A percentile compares a stretch with the other conserved stretches of the same genome.
phyloP scores from a whole-genome alignment of 2,113 vertebrate genomes.

The Entelurus aequoreus region DNA sequence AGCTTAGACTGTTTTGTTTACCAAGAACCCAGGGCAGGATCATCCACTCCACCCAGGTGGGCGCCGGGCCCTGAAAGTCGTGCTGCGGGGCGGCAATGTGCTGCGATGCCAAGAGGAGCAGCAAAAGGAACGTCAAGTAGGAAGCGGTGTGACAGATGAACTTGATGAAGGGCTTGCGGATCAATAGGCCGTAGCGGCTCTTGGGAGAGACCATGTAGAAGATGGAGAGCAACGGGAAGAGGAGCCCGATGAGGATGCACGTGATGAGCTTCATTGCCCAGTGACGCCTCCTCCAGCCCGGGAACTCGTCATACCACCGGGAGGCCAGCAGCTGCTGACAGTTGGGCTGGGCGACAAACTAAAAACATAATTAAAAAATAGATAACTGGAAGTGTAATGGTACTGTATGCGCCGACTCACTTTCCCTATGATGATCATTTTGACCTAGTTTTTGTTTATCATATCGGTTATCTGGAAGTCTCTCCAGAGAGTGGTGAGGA shows the following conservation, averaged over 20 bases:
- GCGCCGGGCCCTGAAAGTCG: conserved; percentile 80
- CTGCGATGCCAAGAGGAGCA: conserved; percentile 91
- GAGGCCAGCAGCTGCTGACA: conserved; percentile 97
- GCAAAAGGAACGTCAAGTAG: conserved; percentile 95
- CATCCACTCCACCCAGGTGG: conserved; percentile 94
- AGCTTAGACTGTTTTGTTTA: conserved; percentile 54
- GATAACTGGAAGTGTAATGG: neutral
- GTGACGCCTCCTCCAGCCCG: conserved; percentile 92
- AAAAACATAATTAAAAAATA: conserved; percentile 19
- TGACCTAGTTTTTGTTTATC: no score
- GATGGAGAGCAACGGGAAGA: conserved; percentile 88
- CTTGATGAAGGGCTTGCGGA: conserved; percentile 98
- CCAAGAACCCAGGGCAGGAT: conserved; percentile 98
- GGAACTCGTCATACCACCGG: conserved; percentile 96
- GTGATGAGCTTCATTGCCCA: conserved; percentile 93
- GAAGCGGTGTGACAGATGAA: conserved; percentile 99
- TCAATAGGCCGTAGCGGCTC: conserved; percentile 88
- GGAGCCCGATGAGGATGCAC: conserved; percentile 87
- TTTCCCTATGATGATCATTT: no score
- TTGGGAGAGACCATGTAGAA: conserved; percentile 91
- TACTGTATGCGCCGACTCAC: no score
- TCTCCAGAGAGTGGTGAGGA: no score
- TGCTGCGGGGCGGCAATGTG: conserved; percentile 78
- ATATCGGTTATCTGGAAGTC: no score
- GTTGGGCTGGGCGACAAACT: conserved; percentile 98